Base-by-base conservation (phyloP, 2,888 invertebrate species). In the Orgyia antiqua region DNA sequence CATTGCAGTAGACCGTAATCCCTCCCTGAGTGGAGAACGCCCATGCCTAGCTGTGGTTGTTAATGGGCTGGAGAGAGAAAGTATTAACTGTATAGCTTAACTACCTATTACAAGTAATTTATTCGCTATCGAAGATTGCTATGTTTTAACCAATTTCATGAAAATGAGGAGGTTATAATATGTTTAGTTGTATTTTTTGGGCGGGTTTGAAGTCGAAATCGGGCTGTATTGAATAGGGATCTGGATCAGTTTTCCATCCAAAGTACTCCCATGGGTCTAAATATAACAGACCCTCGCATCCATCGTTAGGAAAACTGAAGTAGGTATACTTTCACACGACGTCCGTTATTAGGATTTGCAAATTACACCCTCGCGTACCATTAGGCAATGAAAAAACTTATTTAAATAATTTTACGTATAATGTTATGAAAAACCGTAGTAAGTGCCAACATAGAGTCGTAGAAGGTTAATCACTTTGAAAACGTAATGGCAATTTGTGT, bases 211-310 rank as follows among this genome's bases (percentile, higher is more conserved):
- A 47, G 46, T 51, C 50, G 41, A 39, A 45, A 48, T 45, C 44
- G 47, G 39, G 48, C 51, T 62, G 52, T 61, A 66, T 69, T 67
- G 68, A 68, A 71, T 63, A 69, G 61, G 62, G 66, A 68, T 72
- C 60, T 51, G 49, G 40, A 59, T 65, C 65, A 68, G 73, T 75
- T 73, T 70, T 51, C 53, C 54, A 52, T 51, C 57, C 49, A 58
- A 68, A 71, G 52, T 50, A 52, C 52, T 61, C 71, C 62, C 65
- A 19, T 34, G 65, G 64, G 74, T 40, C 42, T 36, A 38, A 49
- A 44, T 58, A 58, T 46, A 38, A 48, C 48, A 39, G 51, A 55
- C 56, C 59, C 42, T 53, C 39, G 29, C 36, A 44, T 45, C 27
- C 35, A 20, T 45, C 13, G 29, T 25, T 27, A 30, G 33, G 42